Evolutionary conservation across 2,888 invertebrate species (phyloP), one percentile per base, ranked within the genome.

Genomic region (Cerceris ruficornis): DNA sequence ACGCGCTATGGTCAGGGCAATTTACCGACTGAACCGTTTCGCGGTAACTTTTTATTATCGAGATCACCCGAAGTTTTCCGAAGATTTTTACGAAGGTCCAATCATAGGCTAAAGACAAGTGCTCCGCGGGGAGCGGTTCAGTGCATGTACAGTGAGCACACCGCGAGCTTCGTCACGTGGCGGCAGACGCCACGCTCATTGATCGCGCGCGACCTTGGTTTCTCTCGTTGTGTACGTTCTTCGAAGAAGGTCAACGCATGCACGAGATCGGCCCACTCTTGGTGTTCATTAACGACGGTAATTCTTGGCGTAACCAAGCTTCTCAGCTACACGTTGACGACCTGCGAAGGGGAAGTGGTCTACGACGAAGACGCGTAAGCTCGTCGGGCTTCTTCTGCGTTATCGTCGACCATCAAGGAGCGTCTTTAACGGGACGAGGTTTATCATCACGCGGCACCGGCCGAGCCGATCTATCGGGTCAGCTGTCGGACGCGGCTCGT

Each of bases 131-230:
- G 28, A 28, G 28, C 28, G 4, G 28, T 4, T 28, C 4, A 28
- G 28, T 28, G 4, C 28, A 28, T 28, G 28, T 28, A 28, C 28
- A 28, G 28, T 2, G 28, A 28, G 28, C 28, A 28, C 28, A 28
- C 28, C 28, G 28, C 28, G 28, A 28, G 28, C 28, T 28, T 28
- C 28, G 84, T 82, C 84, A 83, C 85, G 83, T 85, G 86, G 84
- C 79, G 71, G 50, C 50, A 28, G 65, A 64, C 71, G 74, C 75
- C 66, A 57, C 69, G 66, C 62, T 80, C 79, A 77, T 86, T 74
- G 82, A 84, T 85, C 80, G 76, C 72, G 62, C 17, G 52, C 83
- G 81, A 77, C 81, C 84, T 84, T 83, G 77, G 41, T 54, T 55
- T 52, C 67, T 57, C 68, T 60, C 49, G 49, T 57, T 66, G 74